Conservation (phyloP, 2,797 vertebrate species). For the Nannoperca australis region DNA sequence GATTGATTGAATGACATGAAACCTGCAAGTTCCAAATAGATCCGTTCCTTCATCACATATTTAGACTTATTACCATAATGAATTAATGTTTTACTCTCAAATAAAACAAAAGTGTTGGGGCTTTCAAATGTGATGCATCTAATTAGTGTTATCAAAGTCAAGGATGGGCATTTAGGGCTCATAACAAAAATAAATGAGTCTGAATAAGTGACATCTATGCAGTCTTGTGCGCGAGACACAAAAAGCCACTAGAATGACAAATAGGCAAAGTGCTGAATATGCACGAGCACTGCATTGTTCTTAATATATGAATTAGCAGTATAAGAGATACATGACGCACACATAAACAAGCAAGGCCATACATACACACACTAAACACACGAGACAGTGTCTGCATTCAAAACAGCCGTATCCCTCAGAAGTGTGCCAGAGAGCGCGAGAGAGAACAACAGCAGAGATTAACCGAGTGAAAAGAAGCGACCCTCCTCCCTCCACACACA, state of each 20-base stretch:
- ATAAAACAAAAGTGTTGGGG: background rate
- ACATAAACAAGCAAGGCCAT: conserved; percentile 28
- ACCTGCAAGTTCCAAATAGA: background rate
- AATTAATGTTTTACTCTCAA: conserved; percentile 36
- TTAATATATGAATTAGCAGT: conserved; percentile 2
- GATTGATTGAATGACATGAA: background rate
- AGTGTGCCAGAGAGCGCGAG: conserved; percentile 74
- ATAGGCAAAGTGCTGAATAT: conserved; percentile 40
- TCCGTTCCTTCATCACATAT: background rate
- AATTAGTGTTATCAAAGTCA: conserved; percentile 43
- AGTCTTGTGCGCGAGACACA: background rate
- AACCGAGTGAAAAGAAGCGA: conserved; percentile 69
- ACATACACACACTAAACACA: conserved; percentile 47
- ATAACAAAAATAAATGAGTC: background rate
- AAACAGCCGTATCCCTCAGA: conserved; percentile 65
- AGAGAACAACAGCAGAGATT: conserved; percentile 74
- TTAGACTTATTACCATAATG: conserved; percentile 12
- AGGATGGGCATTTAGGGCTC: background rate
- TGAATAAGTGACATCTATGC: background rate
- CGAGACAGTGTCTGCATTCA: conserved; percentile 74
- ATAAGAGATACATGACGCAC: conserved; percentile 1
- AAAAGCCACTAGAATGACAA: conserved; percentile 29
- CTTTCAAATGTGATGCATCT: conserved; percentile 18
- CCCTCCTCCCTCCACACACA: conserved; percentile 48
- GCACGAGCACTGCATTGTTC: conserved; percentile 30